Conservation (phyloP, 2,888 invertebrate species). For the Cephalotes varians region DNA sequence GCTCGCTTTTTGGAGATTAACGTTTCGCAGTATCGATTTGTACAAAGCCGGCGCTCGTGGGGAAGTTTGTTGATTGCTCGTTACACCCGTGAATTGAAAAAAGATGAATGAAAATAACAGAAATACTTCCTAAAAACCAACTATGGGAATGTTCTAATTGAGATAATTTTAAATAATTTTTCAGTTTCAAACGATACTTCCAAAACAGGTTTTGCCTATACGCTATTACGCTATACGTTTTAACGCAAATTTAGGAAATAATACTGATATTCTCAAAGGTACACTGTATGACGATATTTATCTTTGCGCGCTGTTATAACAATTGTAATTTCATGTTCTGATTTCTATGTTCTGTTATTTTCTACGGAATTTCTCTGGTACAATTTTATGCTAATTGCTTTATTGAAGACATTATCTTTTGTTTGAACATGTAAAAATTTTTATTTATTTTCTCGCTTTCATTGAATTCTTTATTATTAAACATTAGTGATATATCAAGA, state of each 20-base stretch:
- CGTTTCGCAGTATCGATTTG: conserved; percentile 9
- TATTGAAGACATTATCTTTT: neutral
- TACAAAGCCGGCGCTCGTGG: neutral
- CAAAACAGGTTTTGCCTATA: neutral
- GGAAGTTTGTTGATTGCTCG: conserved; percentile 30
- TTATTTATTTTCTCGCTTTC: neutral
- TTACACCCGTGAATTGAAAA: neutral
- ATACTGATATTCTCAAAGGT: neutral
- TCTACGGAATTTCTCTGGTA: neutral
- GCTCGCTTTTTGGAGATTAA: conserved; percentile 37
- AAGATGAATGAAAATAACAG: neutral
- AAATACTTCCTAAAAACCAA: neutral
- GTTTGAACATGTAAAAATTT: neutral
- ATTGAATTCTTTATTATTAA: neutral
- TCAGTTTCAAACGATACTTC: neutral
- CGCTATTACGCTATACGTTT: neutral
- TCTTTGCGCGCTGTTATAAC: neutral
- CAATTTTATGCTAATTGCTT: neutral
- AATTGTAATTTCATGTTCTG: neutral
- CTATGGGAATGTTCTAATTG: neutral
- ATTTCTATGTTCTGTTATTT: neutral
- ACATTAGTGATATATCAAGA: neutral
- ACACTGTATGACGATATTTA: neutral
- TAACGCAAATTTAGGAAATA: neutral
- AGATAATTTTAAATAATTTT: neutral